Base-by-base conservation (phyloP, 1,140 invertebrate genomes). In the Drosophila athabasca region DNA sequence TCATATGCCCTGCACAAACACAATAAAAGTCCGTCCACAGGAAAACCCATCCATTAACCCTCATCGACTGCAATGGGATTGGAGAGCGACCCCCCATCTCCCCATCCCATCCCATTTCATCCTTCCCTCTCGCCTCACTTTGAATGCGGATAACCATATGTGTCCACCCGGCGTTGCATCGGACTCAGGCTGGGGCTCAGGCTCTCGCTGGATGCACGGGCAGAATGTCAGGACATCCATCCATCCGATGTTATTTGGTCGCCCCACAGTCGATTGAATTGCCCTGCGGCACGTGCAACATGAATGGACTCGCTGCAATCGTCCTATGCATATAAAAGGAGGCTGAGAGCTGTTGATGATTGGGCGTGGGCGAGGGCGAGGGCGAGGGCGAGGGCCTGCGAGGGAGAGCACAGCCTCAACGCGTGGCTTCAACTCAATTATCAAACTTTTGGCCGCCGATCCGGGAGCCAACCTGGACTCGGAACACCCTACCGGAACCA, bases 401-500 rank as follows among this genome's bases (percentile, higher is more conserved):
- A 11, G 24, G 39, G 15, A n/a, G 6, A 49, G 13, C 59, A 49
- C 62, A 62, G 55, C 79, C 82, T 75, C 70, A 55, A 60, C 70
- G 70, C 64, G 68, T 71, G 68, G 79, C 70, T 83, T 74, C 81
- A 85, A 85, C 81, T 85, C 81, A 85, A 85, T 85, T 85, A 85
- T 85, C 81, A 81, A 85, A 87, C 82, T 87, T 87, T 87, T 62
- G 73, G 77, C 79, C 81, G 77, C 77, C 82, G 78, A 81, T 76
- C 59, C 76, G 51, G 55, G 72, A 59, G 57, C 53, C 53, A 29
- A 55, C 66, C 60, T 64, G 69, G 51, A 31, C 39, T 58, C 24
- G 24, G 24, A 24, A 24, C 24, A 5, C 24, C 24, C 24, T 26
- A 26, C 24, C 24, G 5, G 24, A 26, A 5, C 24, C 24, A 26